Evolutionary conservation across 2,888 invertebrate genomes (phyloP), one percentile per base, ranked within the genome.

Genomic region (Orgyia antiqua): DNA sequence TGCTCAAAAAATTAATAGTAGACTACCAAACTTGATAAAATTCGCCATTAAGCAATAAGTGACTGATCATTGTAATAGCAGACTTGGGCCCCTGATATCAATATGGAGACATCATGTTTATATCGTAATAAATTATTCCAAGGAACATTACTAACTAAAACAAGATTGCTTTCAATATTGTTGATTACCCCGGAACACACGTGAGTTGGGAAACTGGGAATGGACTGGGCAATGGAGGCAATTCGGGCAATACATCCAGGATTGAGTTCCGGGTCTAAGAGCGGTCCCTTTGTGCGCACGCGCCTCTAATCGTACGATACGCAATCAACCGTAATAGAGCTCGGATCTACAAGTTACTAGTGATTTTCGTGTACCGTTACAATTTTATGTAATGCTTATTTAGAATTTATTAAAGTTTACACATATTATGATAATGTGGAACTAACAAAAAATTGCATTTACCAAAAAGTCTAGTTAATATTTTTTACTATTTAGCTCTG

Each of bases 231-330:
- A 29, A 31, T 35, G 18, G 12, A 24, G 24, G 17, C 26, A 23
- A 15, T 15, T 25, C 10, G 29, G 45, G 29, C 27, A 18, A 34
- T 30, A 13, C 18, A 44, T 26, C 39, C 50, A 29, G 74, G 68
- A 69, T 65, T 62, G 63, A 64, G 65, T 68, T 65, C 63, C 63
- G 68, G 54, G 70, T 66, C 74, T 70, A 72, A 58, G 58, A 54
- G 35, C 42, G 31, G 53, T 37, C 38, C 34, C 75, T 79, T 80
- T 82, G 79, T 69, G 67, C 67, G 64, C 72, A 57, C 66, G 70
- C 73, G 69, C 72, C 54, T 68, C 66, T 68, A 71, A 74, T 74
- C 65, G 65, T 39, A 48, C 66, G 68, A 68, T 71, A 68, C 70
- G 74, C 76, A 79, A 77, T 79, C 79, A 70, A 49, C 6, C 36